phyloP scores from a whole-genome alignment of 2,888 invertebrate genomes.

The Argynnis bischoffii region DNA sequence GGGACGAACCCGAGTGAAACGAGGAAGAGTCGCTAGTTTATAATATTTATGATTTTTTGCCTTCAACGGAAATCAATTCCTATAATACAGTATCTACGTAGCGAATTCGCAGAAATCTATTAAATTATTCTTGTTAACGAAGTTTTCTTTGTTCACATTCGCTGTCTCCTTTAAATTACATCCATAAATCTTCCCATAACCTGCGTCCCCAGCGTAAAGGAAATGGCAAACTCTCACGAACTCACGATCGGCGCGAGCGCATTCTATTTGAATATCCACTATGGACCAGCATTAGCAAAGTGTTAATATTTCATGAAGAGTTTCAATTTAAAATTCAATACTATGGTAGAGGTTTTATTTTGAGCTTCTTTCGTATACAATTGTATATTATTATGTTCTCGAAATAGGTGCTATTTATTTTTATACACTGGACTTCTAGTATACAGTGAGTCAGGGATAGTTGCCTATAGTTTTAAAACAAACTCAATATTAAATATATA shows the following conservation, averaged over 20 bases:
- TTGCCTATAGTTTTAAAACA: too few species aligned
- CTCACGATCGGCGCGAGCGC: slow-evolving; percentile 60
- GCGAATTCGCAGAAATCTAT: too few species aligned
- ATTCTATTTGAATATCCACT: slow-evolving; percentile 60
- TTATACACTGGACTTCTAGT: too few species aligned
- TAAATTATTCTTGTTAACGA: too few species aligned
- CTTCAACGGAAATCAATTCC: too few species aligned
- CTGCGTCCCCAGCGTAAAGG: slow-evolving; percentile 61
- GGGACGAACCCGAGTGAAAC: too few species aligned
- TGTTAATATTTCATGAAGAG: slow-evolving; percentile 75
- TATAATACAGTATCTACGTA: too few species aligned
- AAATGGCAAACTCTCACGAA: slow-evolving; percentile 59
- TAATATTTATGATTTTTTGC: too few species aligned
- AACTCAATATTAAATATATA: too few species aligned
- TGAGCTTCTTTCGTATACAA: slow-evolving; percentile 36
- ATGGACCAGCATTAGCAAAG: slow-evolving; percentile 48
- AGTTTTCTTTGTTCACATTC: background rate
- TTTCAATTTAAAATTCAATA: slow-evolving; percentile 65
- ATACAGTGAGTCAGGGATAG: too few species aligned
- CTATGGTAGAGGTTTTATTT: slow-evolving; percentile 39
- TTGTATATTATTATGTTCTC: slow-evolving; percentile 3
- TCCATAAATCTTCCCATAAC: slow-evolving; percentile 47
- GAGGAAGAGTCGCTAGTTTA: too few species aligned
- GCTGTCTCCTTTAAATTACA: background rate
- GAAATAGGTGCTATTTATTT: too few species aligned